Evolutionary conservation across 2,113 vertebrate species (phyloP).

Genomic region (Sitta europaea): DNA sequence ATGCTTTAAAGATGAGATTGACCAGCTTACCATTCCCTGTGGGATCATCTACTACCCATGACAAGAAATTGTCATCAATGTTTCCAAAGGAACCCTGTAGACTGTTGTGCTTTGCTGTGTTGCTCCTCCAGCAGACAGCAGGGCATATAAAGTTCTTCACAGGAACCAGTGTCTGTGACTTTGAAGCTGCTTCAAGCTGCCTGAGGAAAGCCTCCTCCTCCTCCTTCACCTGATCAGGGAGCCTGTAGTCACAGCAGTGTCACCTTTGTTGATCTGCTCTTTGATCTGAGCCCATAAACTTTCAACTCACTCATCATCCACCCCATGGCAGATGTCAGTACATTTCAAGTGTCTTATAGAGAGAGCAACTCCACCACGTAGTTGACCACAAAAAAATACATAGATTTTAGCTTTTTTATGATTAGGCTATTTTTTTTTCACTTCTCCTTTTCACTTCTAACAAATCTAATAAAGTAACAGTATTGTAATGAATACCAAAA

Average conservation of each 20-base stretch:
- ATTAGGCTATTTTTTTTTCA: background rate
- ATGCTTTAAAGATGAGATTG: background rate
- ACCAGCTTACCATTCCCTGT: background rate
- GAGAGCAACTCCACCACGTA: background rate
- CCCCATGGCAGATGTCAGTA: background rate
- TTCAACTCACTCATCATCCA: accelerated
- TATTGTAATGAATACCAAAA: background rate
- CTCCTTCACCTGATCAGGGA: background rate
- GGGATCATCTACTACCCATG: background rate
- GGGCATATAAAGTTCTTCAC: background rate
- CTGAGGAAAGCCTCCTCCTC: background rate
- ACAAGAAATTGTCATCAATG: background rate
- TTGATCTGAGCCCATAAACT: background rate
- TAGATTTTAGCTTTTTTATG: background rate
- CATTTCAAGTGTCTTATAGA: background rate
- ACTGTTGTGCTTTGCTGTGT: background rate
- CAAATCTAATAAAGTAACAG: background rate
- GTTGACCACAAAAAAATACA: conserved; percentile 20
- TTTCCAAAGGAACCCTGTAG: background rate
- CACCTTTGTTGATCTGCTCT: background rate
- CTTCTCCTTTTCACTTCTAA: background rate
- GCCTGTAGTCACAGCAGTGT: background rate
- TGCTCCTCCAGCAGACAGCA: background rate
- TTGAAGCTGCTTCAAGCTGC: background rate
- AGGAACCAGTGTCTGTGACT: background rate